phyloP scores from a whole-genome alignment of 1,140 invertebrate species.

The Wiebesia pumilae region DNA sequence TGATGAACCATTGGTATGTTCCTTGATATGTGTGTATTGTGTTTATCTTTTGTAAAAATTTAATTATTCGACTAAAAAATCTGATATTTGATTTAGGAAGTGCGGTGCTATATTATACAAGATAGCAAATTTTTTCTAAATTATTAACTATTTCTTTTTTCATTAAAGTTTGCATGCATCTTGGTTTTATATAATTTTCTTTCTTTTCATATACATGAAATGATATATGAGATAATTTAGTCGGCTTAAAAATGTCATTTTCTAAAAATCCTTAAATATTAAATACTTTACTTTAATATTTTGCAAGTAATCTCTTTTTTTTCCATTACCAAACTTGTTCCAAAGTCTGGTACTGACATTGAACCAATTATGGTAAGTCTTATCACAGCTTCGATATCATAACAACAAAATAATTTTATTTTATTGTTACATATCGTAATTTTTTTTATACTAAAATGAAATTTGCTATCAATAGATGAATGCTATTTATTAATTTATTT shows the following conservation, averaged over 20 bases:
- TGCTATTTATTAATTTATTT: conserved; percentile 38
- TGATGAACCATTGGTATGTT: conserved; percentile 93
- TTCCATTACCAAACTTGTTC: conserved; percentile 77
- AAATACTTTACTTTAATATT: conserved; percentile 51
- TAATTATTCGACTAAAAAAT: conserved; percentile 56
- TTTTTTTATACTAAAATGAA: conserved; percentile 37
- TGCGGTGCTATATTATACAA: conserved; percentile 59
- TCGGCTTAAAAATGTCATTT: conserved; percentile 33
- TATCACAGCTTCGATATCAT: conserved; percentile 62
- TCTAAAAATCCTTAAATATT: conserved; percentile 22
- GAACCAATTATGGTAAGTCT: conserved; percentile 96
- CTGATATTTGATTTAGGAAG: conserved; percentile 57
- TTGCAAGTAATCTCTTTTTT: conserved; percentile 74
- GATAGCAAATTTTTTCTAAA: conserved; percentile 59
- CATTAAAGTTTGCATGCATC: conserved; percentile 60
- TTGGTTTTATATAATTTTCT: conserved; percentile 55
- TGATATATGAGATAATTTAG: conserved; percentile 24
- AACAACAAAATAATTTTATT: conserved; percentile 23
- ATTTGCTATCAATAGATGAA: conserved; percentile 42
- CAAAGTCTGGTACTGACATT: conserved; percentile 91
- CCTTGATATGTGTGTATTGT: conserved; percentile 54
- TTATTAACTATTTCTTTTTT: conserved; percentile 52
- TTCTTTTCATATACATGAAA: conserved; percentile 14
- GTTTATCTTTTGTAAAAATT: conserved; percentile 59
- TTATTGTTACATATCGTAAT: conserved; percentile 28